Percentiles rank a stretch among this genome's conserved stretches.
phyloP scores from a whole-genome alignment of 2,888 invertebrate species.

The Ischnus inquisitorius region DNA sequence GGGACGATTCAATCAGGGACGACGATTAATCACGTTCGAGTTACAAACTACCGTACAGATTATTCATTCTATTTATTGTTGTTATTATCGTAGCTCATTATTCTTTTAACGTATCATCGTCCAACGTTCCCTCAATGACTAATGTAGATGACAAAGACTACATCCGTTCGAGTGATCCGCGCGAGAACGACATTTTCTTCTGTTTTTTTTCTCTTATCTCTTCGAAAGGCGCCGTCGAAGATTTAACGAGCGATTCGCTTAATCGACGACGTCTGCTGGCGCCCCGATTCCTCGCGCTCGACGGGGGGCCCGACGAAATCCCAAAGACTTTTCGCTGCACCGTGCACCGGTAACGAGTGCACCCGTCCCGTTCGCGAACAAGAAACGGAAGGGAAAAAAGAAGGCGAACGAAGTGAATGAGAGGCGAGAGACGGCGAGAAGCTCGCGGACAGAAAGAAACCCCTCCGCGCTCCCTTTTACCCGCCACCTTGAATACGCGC shows the following conservation, averaged over 20 bases:
- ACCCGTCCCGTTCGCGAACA: slow-evolving; percentile 49
- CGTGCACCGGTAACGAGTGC: slow-evolving; percentile 46
- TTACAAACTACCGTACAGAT: not conserved
- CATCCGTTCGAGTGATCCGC: slow-evolving; percentile 12
- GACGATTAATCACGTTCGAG: not conserved
- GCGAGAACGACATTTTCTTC: not conserved
- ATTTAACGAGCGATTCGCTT: slow-evolving; percentile 57
- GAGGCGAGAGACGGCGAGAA: slow-evolving; percentile 41
- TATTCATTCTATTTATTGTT: not conserved
- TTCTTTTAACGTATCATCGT: not conserved
- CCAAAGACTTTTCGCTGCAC: not conserved
- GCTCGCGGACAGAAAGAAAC: slow-evolving; percentile 18
- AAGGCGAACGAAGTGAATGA: slow-evolving; percentile 7
- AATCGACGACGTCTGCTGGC: slow-evolving; percentile 49
- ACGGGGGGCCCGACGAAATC: not conserved
- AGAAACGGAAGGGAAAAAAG: slow-evolving; percentile 30
- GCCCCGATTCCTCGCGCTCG: slow-evolving; percentile 20
- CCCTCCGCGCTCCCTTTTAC: not conserved
- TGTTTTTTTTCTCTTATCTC: not conserved
- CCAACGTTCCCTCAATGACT: not conserved
- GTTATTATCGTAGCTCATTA: not conserved
- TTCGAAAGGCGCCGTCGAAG: slow-evolving; percentile 24
- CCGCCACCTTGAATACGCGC: slow-evolving; percentile 48
- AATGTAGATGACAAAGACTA: not conserved
- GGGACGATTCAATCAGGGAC: slow-evolving; percentile 17